Evolutionary conservation across 1,140 invertebrate genomes (phyloP), one percentile per base, ranked within the genome.

Genomic region (Pristionchus pacificus): DNA sequence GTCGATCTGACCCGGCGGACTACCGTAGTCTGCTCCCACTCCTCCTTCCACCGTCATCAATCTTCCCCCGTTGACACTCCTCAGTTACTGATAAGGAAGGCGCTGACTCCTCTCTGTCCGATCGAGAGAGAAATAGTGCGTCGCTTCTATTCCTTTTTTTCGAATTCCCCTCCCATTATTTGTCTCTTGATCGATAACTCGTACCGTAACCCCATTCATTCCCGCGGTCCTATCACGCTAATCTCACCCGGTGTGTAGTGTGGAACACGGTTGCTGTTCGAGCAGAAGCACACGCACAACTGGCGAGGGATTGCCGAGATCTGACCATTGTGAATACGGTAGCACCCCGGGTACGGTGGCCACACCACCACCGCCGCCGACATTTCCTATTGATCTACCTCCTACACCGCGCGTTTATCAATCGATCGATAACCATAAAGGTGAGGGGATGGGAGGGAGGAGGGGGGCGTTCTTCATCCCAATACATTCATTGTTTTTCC

Each of bases 221-320:
- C 6, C 6, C 38, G 38, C 6, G 38, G 6, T 19, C 6, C 19
- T 49, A 10, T 6, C 38, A 19, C 38, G 38, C 38, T 49, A 49
- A 49, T 49, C 38, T 49, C 38, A 49, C 38, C 38, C 38, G 38
- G 38, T 49, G 38, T 49, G 38, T 49, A 49, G 38, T 49, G 38
- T 49, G n/a, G n/a, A n/a, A n/a, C n/a, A n/a, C n/a, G n/a, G n/a
- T n/a, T n/a, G n/a, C n/a, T n/a, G n/a, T n/a, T 49, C 38, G 38
- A 10, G 38, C 6, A 49, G 38, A 10, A 19, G 6, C 6, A 10
- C 6, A 6, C 6, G 6, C 6, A 49, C 38, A 19, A 49, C 38
- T 19, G 38, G 38, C 38, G 38, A 6, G 38, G 19, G 38, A 19
- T 49, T 49, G 19, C 38, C 38, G 38, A 6, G 38, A 6, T 49